Percentiles rank a stretch among this genome's conserved stretches.
phyloP scores from a whole-genome alignment of 1,140 invertebrate genomes.

The Archivesica marissinica region DNA sequence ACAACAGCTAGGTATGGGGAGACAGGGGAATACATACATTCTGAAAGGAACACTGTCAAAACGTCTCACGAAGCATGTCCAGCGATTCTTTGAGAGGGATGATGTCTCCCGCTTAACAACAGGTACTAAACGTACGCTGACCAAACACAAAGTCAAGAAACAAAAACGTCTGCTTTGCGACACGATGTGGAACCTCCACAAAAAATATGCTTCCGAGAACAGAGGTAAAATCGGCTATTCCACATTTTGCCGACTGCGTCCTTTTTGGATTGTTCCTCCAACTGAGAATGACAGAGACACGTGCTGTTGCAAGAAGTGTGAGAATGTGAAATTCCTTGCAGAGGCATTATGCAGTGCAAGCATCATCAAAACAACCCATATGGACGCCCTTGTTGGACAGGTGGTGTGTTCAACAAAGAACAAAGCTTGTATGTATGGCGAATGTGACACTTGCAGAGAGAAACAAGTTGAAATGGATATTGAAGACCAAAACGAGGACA shows the following conservation, averaged over 20 bases:
- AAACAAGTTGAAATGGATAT: constrained; percentile 8
- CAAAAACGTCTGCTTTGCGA: constrained; percentile 56
- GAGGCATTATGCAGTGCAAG: constrained; percentile 14
- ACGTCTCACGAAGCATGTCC: background rate
- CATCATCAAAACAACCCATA: constrained; percentile 18
- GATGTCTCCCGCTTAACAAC: constrained; percentile 50
- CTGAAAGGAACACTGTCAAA: constrained; percentile 17
- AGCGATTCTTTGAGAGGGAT: constrained; percentile 51
- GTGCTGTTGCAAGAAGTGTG: constrained; percentile 59
- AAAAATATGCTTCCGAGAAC: constrained; percentile 60
- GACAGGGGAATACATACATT: background rate
- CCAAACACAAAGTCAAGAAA: constrained; percentile 57
- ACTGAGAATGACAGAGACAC: constrained; percentile 60
- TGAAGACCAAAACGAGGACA: background rate
- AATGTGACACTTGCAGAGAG: constrained; percentile 53
- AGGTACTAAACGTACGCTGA: constrained; percentile 56
- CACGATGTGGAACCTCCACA: constrained; percentile 44
- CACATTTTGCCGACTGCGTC: constrained; percentile 55
- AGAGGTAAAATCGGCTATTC: constrained; percentile 56
- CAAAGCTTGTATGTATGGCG: constrained; percentile 61
- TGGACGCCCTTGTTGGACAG: background rate
- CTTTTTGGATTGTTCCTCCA: constrained; percentile 61
- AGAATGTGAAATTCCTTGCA: constrained; percentile 60
- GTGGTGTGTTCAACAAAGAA: constrained; percentile 31
- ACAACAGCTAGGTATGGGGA: background rate